Conservation (phyloP, 2,888 invertebrate species). For the Fragum fragum region DNA sequence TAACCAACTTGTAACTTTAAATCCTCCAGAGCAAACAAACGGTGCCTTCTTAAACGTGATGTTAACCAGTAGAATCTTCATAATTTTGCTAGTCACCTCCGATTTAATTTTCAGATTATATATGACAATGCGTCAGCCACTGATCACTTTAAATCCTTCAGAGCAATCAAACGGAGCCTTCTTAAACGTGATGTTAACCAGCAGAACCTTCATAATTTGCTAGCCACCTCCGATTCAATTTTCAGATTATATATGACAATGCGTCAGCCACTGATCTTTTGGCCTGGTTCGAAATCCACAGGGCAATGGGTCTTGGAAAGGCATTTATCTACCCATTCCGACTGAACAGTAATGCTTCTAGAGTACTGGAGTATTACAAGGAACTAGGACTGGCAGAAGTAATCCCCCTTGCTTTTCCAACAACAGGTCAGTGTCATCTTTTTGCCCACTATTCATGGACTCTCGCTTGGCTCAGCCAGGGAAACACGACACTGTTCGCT, state of each 20-base stretch:
- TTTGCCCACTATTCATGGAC: too few relatives aligned
- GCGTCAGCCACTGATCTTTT: conserved; percentile 48
- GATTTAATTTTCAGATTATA: conserved; percentile 27
- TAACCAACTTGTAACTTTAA: too few relatives aligned
- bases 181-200: too few relatives aligned
- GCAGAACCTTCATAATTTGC: too few relatives aligned
- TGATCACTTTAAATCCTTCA: too few relatives aligned
- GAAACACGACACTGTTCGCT: too few relatives aligned
- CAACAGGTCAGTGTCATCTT: conserved; percentile 27
- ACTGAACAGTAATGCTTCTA: conserved; percentile 44
- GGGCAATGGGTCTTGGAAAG: conserved; percentile 46
- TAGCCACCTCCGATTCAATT: background rate
- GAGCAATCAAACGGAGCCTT: too few relatives aligned
- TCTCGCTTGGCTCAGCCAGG: too few relatives aligned
- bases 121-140: conserved; percentile 40
- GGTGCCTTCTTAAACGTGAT: too few relatives aligned
- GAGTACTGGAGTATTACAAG: conserved; percentile 45
- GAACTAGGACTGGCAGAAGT: conserved; percentile 41
- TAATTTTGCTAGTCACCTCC: too few relatives aligned
- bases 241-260: conserved; percentile 40
- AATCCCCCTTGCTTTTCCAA: conserved; percentile 46
- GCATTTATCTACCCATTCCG: conserved; percentile 45
- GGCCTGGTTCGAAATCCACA: conserved; percentile 57
- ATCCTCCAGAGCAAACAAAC: too few relatives aligned
- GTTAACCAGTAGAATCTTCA: too few relatives aligned